Percentiles rank a stretch among this genome's conserved stretches.
These are phyloP conservation scores for Malurus splendens DNA, from an alignment of 2,797 vertebrate genomes.

Conservation along the genomic window DNA sequence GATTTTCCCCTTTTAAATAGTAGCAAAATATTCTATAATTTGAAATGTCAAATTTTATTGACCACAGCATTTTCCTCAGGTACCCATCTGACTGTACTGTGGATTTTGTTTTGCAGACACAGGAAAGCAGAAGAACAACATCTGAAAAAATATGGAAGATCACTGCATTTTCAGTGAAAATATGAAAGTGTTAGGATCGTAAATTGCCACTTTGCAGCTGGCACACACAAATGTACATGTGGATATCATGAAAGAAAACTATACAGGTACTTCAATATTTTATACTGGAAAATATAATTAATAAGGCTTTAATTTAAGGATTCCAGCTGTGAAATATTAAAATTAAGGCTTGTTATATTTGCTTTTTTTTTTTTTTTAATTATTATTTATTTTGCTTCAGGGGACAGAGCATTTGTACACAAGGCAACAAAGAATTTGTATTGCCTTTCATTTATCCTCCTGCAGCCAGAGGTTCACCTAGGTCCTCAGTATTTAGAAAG, in stretches of 20 bases:
- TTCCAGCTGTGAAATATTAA: neutral
- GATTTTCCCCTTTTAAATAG: neutral
- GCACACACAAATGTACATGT: neutral
- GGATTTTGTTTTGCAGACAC: neutral
- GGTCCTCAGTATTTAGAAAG: neutral
- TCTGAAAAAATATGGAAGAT: neutral
- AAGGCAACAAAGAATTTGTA: neutral
- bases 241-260: neutral
- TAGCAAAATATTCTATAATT: neutral
- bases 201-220: neutral
- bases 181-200: neutral
- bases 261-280: neutral
- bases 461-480: neutral
- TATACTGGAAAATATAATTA: neutral
- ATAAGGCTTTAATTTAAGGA: neutral
- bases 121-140: neutral
- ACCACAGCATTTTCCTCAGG: neutral
- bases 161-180: neutral
- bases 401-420: neutral
- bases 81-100: neutral
- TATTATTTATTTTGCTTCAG: neutral
- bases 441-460: neutral
- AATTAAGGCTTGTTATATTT: neutral
- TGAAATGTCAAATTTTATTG: neutral
- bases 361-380: fast-evolving